Conservation (phyloP, 2,797 vertebrate genomes). For the Semotilus atromaculatus region DNA sequence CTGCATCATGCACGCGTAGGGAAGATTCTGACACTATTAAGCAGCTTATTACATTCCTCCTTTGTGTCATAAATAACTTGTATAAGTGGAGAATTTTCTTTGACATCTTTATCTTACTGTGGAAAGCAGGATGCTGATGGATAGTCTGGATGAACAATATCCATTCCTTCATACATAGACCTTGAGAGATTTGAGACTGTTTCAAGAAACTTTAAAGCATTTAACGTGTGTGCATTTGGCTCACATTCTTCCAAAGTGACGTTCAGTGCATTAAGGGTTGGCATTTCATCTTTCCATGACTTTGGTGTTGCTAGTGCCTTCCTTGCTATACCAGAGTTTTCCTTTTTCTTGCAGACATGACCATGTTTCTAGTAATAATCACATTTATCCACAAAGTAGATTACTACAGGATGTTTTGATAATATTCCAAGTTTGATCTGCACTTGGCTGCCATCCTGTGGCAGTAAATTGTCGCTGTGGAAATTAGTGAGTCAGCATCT, state of each 20-base stretch:
- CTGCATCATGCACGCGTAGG: neutral
- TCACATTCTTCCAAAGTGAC: neutral
- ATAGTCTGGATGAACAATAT: neutral
- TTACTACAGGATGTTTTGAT: neutral
- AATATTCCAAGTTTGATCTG: slow-evolving; percentile 3
- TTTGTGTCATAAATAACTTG: neutral
- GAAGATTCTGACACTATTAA: neutral
- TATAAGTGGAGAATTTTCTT: neutral
- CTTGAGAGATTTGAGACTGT: neutral
- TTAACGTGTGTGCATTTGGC: neutral
- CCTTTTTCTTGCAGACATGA: neutral
- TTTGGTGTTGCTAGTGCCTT: neutral
- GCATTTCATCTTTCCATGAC: neutral
- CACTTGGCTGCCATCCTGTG: slow-evolving; percentile 51
- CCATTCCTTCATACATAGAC: too few relatives aligned
- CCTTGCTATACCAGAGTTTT: neutral
- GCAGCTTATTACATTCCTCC: neutral
- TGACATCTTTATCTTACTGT: neutral
- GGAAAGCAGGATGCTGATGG: neutral
- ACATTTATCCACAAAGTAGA: neutral
- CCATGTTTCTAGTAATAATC: neutral
- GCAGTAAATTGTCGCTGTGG: neutral
- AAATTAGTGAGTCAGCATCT: neutral
- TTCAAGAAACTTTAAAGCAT: neutral
- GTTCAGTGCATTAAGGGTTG: neutral